Evolutionary conservation across 2,888 invertebrate species (phyloP), one percentile per base, ranked within the genome.

Genomic region (Tiphia femorata): DNA sequence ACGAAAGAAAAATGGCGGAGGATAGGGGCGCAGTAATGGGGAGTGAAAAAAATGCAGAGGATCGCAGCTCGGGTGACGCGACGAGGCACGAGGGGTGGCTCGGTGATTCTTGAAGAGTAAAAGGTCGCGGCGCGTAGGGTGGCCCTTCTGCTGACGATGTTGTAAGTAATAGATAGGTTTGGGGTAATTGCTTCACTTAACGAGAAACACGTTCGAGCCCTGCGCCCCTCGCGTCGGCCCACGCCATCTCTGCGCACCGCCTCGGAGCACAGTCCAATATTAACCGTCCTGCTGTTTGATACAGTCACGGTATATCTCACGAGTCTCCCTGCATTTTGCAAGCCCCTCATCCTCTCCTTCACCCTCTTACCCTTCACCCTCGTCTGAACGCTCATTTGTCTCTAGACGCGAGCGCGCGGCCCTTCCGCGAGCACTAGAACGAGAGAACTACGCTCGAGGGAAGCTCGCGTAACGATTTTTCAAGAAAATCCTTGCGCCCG

Each of bases 151-250:
- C 80, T 81, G 80, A 80, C 79, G 74, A 62, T 72, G 76, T 76
- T 72, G 75, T 76, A 78, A 77, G 80, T 80, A 81, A 81, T 75
- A 78, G 81, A 81, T 80, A 80, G 78, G 78, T 78, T 73, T 42
- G 75, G n/a, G 73, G 76, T 81, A 82, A 82, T 82, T 82, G 81
- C 81, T 79, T 82, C 81, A 82, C 81, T 82, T 81, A 81, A 80
- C 80, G 80, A 79, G 79, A 82, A 82, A 82, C 82, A 82, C 82
- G 79, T 78, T 77, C 77, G 73, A 71, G 61, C 63, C 64, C 62
- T 61, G 68, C 58, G 61, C 62, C 58, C 60, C 63, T 49, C 60
- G 47, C 58, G 51, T 57, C 63, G 25, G 8, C 40, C 12, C 19
- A 19, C 8, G 8, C 25, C 25, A 17, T 20, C 40, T 12, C 19